Conservation (phyloP, 1,140 invertebrate species). For the Augochlora pura region DNA sequence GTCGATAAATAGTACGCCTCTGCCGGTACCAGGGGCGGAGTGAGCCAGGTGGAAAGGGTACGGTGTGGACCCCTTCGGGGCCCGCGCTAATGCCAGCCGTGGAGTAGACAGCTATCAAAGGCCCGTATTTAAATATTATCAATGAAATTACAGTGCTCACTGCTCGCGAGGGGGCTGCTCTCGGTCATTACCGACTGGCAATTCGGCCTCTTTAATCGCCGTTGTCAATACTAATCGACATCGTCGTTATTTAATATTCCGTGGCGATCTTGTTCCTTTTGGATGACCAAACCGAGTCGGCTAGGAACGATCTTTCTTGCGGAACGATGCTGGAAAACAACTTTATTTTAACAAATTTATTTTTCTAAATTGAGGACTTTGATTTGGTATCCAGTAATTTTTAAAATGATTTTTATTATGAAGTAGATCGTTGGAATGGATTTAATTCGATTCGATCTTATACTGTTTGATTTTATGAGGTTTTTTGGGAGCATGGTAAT, state of each 20-base stretch:
- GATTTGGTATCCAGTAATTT: too few relatives aligned
- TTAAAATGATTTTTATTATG: too few relatives aligned
- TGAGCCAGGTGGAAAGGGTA: constrained; percentile 27
- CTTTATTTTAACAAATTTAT: background rate
- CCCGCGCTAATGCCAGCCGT: constrained; percentile 64
- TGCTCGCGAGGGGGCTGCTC: constrained; percentile 47
- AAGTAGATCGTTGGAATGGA: too few relatives aligned
- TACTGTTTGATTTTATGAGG: too few relatives aligned
- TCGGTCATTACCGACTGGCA: constrained; percentile 66
- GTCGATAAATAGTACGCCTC: constrained; percentile 75
- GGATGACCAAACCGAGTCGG: too few relatives aligned
- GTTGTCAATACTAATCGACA: constrained; percentile 76
- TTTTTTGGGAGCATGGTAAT: too few relatives aligned
- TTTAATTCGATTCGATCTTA: too few relatives aligned
- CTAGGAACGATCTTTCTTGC: background rate
- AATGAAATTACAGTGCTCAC: constrained; percentile 76
- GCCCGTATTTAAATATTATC: constrained; percentile 79
- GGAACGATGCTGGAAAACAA: background rate
- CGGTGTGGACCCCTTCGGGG: constrained; percentile 37
- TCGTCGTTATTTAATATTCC: constrained; percentile 76
- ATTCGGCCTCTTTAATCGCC: constrained; percentile 73
- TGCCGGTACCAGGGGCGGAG: constrained; percentile 51
- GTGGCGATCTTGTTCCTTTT: constrained; percentile 23
- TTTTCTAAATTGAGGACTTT: background rate
- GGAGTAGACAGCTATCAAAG: constrained; percentile 75